phyloP scores from a whole-genome alignment of 2,797 vertebrate genomes.

The Lophius americanus region DNA sequence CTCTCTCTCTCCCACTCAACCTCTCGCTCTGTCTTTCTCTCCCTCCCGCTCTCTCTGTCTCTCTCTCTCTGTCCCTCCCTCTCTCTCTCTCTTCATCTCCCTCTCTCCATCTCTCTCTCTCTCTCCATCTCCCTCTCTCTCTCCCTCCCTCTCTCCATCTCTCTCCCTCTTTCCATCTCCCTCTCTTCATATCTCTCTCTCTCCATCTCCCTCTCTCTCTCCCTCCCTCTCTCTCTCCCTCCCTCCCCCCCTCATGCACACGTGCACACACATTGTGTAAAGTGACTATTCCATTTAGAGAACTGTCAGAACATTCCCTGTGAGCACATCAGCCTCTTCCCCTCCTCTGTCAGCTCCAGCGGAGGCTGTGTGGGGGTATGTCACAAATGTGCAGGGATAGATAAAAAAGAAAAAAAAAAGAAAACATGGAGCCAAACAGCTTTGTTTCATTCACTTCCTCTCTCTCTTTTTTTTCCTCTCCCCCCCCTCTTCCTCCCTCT shows the following conservation, averaged over 20 bases:
- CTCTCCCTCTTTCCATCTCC: too few species aligned
- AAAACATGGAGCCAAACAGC: conserved; percentile 74
- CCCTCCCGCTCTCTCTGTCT: too few species aligned
- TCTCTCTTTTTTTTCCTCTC: conserved; percentile 47
- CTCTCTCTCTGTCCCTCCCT: too few species aligned
- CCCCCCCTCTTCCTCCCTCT: conserved; percentile 43
- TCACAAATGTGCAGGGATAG: conserved; percentile 81
- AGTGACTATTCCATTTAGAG: conserved; percentile 80
- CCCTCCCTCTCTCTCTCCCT: conserved; percentile 20
- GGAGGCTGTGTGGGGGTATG: conserved; percentile 78
- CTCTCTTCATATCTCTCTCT: background rate
- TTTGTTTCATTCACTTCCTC: conserved; percentile 81
- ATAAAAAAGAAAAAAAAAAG: conserved; percentile 66
- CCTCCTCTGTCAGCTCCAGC: conserved; percentile 78
- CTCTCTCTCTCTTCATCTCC: too few species aligned
- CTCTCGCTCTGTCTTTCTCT: conserved; percentile 21
- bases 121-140: too few species aligned
- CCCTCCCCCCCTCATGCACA: conserved; percentile 56
- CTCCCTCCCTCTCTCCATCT: too few species aligned
- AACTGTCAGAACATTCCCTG: conserved; percentile 80
- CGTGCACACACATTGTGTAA: conserved; percentile 67
- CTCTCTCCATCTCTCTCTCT: too few species aligned
- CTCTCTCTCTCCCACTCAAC: conserved; percentile 21
- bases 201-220: conserved; percentile 17
- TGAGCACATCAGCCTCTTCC: conserved; percentile 79